phyloP scores from a whole-genome alignment of 2,113 vertebrate genomes.

The Saimiri boliviensis region DNA sequence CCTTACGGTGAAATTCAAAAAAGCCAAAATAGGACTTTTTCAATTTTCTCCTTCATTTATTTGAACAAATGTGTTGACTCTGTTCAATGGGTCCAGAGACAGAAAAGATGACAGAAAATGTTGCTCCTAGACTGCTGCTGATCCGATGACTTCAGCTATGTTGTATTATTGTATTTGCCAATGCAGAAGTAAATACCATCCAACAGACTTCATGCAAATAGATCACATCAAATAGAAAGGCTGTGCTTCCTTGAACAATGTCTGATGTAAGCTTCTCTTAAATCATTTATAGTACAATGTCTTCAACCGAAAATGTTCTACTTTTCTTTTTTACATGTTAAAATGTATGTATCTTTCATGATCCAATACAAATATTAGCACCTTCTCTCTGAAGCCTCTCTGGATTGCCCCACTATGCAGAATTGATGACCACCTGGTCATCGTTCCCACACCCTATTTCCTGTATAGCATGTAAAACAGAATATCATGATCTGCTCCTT shows the following conservation, averaged over 20 bases:
- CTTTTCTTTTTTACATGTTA: neutral
- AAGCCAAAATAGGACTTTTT: neutral
- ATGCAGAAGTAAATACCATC: neutral
- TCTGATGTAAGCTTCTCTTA: neutral
- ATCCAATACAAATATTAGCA: neutral
- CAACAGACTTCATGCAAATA: neutral
- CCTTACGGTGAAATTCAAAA: neutral
- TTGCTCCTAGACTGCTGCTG: neutral
- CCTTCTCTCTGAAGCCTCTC: neutral
- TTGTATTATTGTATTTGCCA: neutral
- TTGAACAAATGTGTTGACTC: neutral
- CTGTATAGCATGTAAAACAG: neutral
- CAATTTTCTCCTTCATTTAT: neutral
- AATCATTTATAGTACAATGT: neutral
- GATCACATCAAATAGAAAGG: neutral
- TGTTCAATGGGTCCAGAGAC: neutral
- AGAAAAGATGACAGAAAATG: neutral
- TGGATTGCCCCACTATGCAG: rapidly evolving
- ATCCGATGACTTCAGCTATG: neutral
- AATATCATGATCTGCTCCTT: neutral
- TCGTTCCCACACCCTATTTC: neutral
- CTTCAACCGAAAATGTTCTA: neutral
- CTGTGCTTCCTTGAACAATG: neutral
- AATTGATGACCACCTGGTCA: neutral
- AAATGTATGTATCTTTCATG: neutral